A percentile compares a stretch with the other conserved stretches of the same genome.
Evolutionary conservation across 1,140 invertebrate genomes (phyloP).

Genomic region (Drosophila arizonae): DNA sequence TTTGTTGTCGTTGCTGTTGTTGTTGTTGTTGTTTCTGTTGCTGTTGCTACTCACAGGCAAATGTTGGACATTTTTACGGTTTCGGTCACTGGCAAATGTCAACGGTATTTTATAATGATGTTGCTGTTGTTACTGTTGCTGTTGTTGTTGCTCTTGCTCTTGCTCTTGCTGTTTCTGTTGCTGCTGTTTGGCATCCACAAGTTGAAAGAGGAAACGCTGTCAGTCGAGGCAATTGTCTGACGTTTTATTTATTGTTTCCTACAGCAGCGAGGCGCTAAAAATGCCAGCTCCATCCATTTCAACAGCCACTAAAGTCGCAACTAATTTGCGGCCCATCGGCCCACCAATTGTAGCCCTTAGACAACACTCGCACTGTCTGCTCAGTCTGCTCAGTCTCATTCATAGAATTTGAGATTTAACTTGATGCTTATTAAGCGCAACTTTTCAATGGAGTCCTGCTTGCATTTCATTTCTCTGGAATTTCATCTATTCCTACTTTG

Average conservation of each 20-base stretch:
- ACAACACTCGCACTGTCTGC: not conserved
- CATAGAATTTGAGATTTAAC: slow-evolving; percentile 22
- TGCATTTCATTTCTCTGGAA: slow-evolving; percentile 41
- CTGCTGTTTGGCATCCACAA: slow-evolving; percentile 23
- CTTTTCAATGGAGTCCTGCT: slow-evolving; percentile 58
- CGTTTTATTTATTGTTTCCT: slow-evolving; percentile 70
- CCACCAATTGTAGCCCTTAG: slow-evolving; percentile 19
- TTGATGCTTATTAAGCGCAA: slow-evolving; percentile 53
- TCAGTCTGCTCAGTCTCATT: not conserved
- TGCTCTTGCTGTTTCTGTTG: not conserved
- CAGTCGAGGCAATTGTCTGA: slow-evolving; percentile 51
- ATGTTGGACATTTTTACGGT: slow-evolving; percentile 76
- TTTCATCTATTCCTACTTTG: slow-evolving; percentile 5
- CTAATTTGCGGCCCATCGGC: slow-evolving; percentile 41
- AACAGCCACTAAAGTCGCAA: slow-evolving; percentile 12
- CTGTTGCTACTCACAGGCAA: slow-evolving; percentile 52
- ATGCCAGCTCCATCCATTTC: slow-evolving; percentile 26
- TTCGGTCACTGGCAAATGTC: slow-evolving; percentile 69
- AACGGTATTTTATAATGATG: slow-evolving; percentile 48
- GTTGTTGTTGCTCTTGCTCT: not conserved
- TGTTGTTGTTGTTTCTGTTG: not conserved
- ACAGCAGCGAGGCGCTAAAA: slow-evolving; percentile 52
- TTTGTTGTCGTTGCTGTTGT: slow-evolving; percentile 12
- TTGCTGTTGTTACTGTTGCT: slow-evolving; percentile 8
- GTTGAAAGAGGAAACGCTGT: slow-evolving; percentile 49